Evolutionary conservation across 1,140 invertebrate species (phyloP), one percentile per base, ranked within the genome.

Genomic region (Dendrolimus kikuchii): DNA sequence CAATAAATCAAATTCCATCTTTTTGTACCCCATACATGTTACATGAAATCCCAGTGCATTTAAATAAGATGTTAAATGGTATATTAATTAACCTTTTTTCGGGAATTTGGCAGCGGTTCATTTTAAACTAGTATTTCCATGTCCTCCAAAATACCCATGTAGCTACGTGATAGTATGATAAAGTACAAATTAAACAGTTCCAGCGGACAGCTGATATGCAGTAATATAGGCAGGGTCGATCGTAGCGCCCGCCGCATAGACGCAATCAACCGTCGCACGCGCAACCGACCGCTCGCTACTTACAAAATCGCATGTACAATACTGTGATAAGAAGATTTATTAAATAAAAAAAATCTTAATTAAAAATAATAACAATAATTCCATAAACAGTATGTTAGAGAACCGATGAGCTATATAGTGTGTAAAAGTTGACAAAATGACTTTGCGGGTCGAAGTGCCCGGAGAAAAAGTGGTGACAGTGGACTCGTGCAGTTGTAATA

Each of bases 381-480:
- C 60, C 63, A 60, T 51, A 42, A 50, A 54, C 62, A 59, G 51
- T 60, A 72, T 72, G 61, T 57, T 70, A 68, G 62, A 66, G 72
- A 79, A 72, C 75, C 72, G 81, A 81, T 78, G 74, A 74, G 76
- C 71, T 53, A 49, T 71, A 71, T 51, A 64, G 61, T 71, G 64
- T 49, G 57, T 54, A 62, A 55, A 49, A 42, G 55, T 66, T 65
- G 54, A 68, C 69, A 86, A 81, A 69, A 86, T 86, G 83, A 86
- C 79, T 68, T 75, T 83, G 55, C 78, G 81, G 77, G 79, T 86
- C 68, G 83, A 84, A 66, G 78, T 78, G 66, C 77, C 75, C 74
- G 77, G 71, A 55, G 81, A 84, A 62, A 84, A 86, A 57, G 66
- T 78, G 51, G 68, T 75, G 51, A 79, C 59, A 60, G 66, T 80